phyloP scores from a whole-genome alignment of 92 coral and sea anemone genomes.

The Umimayanthus kanabou region DNA sequence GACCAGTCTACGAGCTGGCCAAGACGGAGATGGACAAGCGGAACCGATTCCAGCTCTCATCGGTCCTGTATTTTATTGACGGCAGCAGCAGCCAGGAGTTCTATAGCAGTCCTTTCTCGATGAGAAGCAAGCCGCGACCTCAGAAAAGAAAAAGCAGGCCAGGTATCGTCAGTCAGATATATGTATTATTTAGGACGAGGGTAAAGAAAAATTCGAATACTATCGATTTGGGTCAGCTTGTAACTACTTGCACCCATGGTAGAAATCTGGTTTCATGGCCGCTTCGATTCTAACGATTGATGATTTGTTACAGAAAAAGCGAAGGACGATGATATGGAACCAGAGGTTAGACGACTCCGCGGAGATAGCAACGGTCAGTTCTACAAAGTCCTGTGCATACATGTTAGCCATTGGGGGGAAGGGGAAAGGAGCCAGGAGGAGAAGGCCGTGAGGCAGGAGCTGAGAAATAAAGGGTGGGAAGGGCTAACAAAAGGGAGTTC shows the following conservation, averaged over 20 bases:
- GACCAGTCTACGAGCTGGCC: slow-evolving; percentile 76
- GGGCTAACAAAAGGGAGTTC: too few relatives aligned
- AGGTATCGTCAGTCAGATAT: slow-evolving; percentile 27
- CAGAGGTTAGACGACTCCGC: slow-evolving; percentile 3
- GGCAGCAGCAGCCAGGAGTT: slow-evolving; percentile 72
- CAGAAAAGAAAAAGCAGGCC: slow-evolving; percentile 30
- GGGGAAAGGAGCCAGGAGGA: neutral
- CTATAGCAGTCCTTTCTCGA: slow-evolving; percentile 62
- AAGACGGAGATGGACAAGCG: slow-evolving; percentile 64
- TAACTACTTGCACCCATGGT: too few relatives aligned
- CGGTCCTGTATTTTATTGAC: slow-evolving; percentile 61
- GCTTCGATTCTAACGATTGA: neutral
- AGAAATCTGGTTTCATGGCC: neutral
- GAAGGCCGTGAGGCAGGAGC: neutral
- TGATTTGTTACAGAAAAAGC: slow-evolving; percentile 12
- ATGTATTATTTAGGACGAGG: neutral
- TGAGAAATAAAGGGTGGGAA: too few relatives aligned
- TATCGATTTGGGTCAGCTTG: neutral
- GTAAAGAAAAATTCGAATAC: neutral
- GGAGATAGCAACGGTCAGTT: slow-evolving; percentile 31
- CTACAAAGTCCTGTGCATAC: neutral
- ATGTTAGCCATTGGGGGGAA: neutral
- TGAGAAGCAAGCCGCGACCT: slow-evolving; percentile 66
- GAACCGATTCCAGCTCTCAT: slow-evolving; percentile 72
- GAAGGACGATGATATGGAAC: neutral